These are phyloP conservation scores for Martes martes DNA, from an alignment of 2,113 vertebrate species.

Conservation along the genomic window DNA sequence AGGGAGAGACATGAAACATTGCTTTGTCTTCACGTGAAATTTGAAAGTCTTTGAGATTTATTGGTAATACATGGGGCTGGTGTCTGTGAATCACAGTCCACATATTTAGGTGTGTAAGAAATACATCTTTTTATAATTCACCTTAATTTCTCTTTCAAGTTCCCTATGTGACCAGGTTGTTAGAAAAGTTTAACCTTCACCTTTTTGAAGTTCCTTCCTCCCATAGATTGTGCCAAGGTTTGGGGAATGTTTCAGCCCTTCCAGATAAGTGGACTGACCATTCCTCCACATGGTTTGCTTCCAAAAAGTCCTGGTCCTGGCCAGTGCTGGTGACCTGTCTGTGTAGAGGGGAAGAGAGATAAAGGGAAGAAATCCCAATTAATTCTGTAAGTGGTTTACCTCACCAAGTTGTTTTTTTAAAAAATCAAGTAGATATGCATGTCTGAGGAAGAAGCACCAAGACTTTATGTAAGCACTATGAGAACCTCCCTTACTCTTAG, in stretches of 20 bases:
- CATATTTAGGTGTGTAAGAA: not conserved
- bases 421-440: not conserved
- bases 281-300: fast-evolving
- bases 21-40: not conserved
- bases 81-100: not conserved
- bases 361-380: not conserved
- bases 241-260: not conserved
- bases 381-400: not conserved
- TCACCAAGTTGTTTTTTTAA: not conserved
- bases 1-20: not conserved
- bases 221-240: too few species aligned
- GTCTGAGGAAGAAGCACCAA: not conserved
- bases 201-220: not conserved
- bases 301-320: not conserved
- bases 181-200: not conserved
- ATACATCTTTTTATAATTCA: not conserved
- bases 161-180: not conserved
- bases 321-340: too few species aligned
- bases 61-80: not conserved
- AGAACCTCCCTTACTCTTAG: not conserved
- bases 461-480: not conserved
- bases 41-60: constrained; percentile 30
- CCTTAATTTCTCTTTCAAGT: not conserved
- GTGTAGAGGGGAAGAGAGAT: not conserved
- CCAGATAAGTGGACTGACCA: too few species aligned